A percentile compares a stretch with the other conserved stretches of the same genome.
phyloP scores from a whole-genome alignment of 2,888 invertebrate genomes.

The Philopedon plagiatum region DNA sequence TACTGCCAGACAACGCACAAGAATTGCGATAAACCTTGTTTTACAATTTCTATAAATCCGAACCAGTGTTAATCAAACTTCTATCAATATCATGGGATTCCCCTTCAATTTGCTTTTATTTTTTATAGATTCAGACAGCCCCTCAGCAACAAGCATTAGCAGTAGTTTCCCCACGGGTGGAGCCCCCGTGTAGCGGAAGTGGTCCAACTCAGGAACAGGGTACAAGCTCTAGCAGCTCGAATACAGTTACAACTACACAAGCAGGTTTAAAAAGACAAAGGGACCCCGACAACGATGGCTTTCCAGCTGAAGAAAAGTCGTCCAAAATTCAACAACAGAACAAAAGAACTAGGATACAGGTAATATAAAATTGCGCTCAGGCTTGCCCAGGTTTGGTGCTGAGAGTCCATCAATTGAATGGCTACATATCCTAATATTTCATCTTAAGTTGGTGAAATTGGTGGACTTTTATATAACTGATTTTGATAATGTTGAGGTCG shows the following conservation, averaged over 20 bases:
- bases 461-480: too few relatives aligned
- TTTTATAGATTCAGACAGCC: slow-evolving; percentile 57
- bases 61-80: too few relatives aligned
- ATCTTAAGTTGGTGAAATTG: too few relatives aligned
- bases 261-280: slow-evolving; percentile 75
- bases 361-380: too few relatives aligned
- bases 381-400: too few relatives aligned
- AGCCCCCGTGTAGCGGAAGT: slow-evolving; percentile 72
- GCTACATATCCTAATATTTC: too few relatives aligned
- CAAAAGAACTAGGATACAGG: slow-evolving; percentile 73
- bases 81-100: background rate
- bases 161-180: slow-evolving; percentile 79
- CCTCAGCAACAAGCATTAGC: slow-evolving; percentile 77
- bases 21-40: too few relatives aligned
- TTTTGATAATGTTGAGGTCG: too few relatives aligned
- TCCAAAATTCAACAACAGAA: slow-evolving; percentile 67
- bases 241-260: slow-evolving; percentile 79
- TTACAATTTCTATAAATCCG: too few relatives aligned
- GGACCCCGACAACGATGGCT: slow-evolving; percentile 72
- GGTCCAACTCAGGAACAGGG: slow-evolving; percentile 65
- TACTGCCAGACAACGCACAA: too few relatives aligned
- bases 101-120: background rate
- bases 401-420: too few relatives aligned
- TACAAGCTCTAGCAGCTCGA: slow-evolving; percentile 71
- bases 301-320: slow-evolving; percentile 69